phyloP scores from a whole-genome alignment of 2,888 invertebrate species.

The Dione vanillae region DNA sequence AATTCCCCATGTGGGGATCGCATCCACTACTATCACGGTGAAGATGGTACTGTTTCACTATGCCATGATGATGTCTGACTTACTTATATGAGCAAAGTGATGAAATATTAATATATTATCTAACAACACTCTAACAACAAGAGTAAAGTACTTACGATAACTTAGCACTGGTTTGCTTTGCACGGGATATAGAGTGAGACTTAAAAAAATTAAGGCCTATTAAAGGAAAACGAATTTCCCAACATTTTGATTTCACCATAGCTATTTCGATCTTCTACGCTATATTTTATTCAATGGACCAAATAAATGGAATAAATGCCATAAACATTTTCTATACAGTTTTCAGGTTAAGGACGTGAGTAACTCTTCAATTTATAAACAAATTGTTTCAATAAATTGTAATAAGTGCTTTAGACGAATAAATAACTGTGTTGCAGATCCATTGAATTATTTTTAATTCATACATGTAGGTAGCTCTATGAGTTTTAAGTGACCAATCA shows the following conservation, averaged over 20 bases:
- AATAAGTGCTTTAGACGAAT: conserved; percentile 3
- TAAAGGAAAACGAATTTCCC: too few species aligned
- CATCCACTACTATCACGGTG: too few species aligned
- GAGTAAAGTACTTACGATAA: too few species aligned
- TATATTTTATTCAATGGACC: conserved; percentile 29
- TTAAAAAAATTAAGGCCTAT: not conserved
- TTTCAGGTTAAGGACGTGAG: conserved; percentile 33
- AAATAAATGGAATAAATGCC: conserved; percentile 40
- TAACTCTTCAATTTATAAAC: conserved; percentile 11
- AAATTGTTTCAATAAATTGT: conserved; percentile 10
- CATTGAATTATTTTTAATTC: not conserved
- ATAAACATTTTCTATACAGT: conserved; percentile 34
- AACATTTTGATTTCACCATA: conserved; percentile 19
- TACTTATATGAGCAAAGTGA: too few species aligned
- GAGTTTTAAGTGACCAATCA: not conserved
- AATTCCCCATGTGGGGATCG: too few species aligned
- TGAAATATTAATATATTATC: not conserved
- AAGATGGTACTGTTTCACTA: too few species aligned
- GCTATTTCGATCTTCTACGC: conserved; percentile 35
- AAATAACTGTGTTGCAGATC: not conserved
- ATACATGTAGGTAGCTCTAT: not conserved
- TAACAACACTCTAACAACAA: not conserved
- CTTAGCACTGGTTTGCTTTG: too few species aligned
- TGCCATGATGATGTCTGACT: too few species aligned
- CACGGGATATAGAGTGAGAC: not conserved